Evolutionary conservation across 2,888 invertebrate species (phyloP).

Genomic region (Antheraea yamamai): DNA sequence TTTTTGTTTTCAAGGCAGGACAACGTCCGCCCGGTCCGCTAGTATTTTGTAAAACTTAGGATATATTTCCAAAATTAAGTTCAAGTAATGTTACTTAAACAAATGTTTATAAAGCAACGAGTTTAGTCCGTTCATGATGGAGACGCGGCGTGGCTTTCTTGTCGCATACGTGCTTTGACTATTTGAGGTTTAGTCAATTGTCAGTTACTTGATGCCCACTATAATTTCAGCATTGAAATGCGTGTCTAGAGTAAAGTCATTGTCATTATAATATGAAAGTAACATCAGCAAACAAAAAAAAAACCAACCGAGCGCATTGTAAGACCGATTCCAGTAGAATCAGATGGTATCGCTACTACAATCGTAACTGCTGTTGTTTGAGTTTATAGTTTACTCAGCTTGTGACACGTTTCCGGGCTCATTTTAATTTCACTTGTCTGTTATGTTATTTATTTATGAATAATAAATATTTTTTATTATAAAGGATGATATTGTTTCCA

Average conservation of each 20-base stretch:
- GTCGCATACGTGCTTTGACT: not conserved
- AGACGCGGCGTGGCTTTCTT: not conserved
- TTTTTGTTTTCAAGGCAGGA: too few relatives aligned
- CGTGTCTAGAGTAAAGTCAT: not conserved
- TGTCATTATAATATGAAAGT: constrained; percentile 8
- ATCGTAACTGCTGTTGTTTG: constrained; percentile 1
- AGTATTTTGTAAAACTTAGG: too few relatives aligned
- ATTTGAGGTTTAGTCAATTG: not conserved
- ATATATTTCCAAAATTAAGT: too few relatives aligned
- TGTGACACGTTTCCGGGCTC: constrained; percentile 1
- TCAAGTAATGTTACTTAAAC: too few relatives aligned
- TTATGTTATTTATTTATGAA: not conserved
- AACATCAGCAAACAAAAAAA: constrained; percentile 20
- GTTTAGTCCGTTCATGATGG: too few relatives aligned
- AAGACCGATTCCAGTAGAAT: not conserved
- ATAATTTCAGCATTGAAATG: not conserved
- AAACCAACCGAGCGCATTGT: not conserved
- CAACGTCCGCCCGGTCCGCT: too few relatives aligned
- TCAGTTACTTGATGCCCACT: not conserved
- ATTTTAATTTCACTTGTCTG: constrained; percentile 3
- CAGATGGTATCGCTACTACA: constrained; percentile 7
- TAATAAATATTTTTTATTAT: not conserved
- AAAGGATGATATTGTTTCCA: not conserved
- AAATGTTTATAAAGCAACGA: too few relatives aligned
- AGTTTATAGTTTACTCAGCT: constrained; percentile 3